phyloP scores from a whole-genome alignment of 2,888 invertebrate species.

The Thera obeliscata region DNA sequence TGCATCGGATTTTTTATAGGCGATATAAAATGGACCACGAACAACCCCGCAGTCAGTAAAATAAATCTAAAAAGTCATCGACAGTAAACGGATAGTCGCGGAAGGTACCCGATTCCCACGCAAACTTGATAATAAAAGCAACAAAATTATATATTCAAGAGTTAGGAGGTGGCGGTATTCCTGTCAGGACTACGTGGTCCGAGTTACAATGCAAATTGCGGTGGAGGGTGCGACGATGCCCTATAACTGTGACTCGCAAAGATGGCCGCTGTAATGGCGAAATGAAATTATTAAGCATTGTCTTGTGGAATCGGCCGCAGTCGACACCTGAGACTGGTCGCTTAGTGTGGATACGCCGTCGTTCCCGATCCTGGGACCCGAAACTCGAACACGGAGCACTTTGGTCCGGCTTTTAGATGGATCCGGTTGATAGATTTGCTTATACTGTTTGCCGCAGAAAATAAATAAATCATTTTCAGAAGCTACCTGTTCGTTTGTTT shows the following conservation, averaged over 20 bases:
- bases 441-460: not conserved
- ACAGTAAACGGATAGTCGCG: slow-evolving; percentile 76
- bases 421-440: not conserved
- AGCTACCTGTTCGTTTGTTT: too few relatives aligned
- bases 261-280: slow-evolving; percentile 83
- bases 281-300: slow-evolving; percentile 85
- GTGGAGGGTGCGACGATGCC: slow-evolving; percentile 82
- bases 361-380: not conserved
- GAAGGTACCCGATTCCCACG: slow-evolving; percentile 84
- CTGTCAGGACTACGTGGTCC: slow-evolving; percentile 83
- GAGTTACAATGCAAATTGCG: slow-evolving; percentile 84
- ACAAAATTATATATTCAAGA: slow-evolving; percentile 85
- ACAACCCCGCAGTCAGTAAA: slow-evolving; percentile 63
- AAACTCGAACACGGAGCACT: not conserved
- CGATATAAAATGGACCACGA: slow-evolving; percentile 71
- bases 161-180: slow-evolving; percentile 82
- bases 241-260: slow-evolving; percentile 83
- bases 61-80: slow-evolving; percentile 83
- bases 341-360: slow-evolving; percentile 70
- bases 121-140: slow-evolving; percentile 84
- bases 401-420: not conserved
- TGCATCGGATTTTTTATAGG: slow-evolving; percentile 79
- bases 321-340: slow-evolving; percentile 81
- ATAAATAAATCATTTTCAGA: too few relatives aligned
- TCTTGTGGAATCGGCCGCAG: slow-evolving; percentile 84